Evolutionary conservation across 2,888 invertebrate species (phyloP), one percentile per base, ranked within the genome.

Genomic region (Elegia similella): DNA sequence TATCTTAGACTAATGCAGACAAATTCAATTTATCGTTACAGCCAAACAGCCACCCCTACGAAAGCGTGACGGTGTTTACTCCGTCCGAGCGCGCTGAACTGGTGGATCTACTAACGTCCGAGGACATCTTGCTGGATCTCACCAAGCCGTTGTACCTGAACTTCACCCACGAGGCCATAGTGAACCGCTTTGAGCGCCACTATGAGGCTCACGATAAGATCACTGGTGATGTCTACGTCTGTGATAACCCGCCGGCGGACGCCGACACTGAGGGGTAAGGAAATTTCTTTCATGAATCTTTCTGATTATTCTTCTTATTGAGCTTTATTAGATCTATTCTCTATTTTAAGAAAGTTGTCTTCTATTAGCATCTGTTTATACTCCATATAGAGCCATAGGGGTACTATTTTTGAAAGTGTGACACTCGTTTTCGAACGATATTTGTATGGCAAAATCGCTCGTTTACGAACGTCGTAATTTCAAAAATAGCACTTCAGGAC

Each of bases 41-140:
- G 96, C 96, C 96, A 59, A 95, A 96, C 88, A 94, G 95, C 74
- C 93, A 93, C 75, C 92, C 95, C 68, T 96, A 96, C 92, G 96
- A 96, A 84, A 96, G 96, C 81, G 95, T 97, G 82, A 95, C 96
- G 66, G 95, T 96, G 63, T 97, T 97, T 89, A 96, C 96, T 86
- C 96, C 97, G 55, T 94, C 95, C 75, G 94, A 95, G 77, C 93
- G 94, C 65, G 91, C 96, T 69, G 95, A 96, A 69, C 87, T 93
- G 66, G 93, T 97, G 71, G 93, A 94, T 70, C 86, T 96, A 66
- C 85, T 97, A 75, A 94, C 95, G 64, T 93, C 94, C 62, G 97
- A 97, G 84, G 95, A 96, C 85, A 83, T 95, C 50, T 92, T 97
- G 67, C 93, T 97, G 69, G 95, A 96, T 87, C 96, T 96, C 94